These are phyloP conservation scores for Drosophila elegans DNA, from an alignment of 1,140 invertebrate species.

Conservation along the genomic window DNA sequence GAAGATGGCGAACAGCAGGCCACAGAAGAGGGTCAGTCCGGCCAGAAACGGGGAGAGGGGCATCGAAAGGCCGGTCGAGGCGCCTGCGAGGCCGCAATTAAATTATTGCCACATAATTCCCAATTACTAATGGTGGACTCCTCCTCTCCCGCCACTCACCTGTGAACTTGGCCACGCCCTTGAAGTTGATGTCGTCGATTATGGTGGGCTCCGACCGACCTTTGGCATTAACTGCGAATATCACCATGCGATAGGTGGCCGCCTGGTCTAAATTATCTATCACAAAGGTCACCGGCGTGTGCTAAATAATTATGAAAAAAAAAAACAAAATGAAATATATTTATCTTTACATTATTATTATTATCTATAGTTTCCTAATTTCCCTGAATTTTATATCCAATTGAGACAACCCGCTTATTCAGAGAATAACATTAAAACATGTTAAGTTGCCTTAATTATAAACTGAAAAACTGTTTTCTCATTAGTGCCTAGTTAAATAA, in stretches of 20 bases:
- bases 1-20: conserved; percentile 88
- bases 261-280: conserved; percentile 92
- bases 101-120: conserved; percentile 29
- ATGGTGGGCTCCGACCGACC: conserved; percentile 92
- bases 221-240: conserved; percentile 94
- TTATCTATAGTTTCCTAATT: neutral
- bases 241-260: conserved; percentile 90
- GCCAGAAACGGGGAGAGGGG: conserved; percentile 90
- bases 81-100: conserved; percentile 81
- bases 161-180: conserved; percentile 90
- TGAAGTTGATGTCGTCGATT: conserved; percentile 93
- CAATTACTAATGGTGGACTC: conserved; percentile 24
- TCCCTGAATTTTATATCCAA: neutral
- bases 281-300: conserved; percentile 89
- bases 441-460: too few species aligned
- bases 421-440: neutral
- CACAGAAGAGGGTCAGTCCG: conserved; percentile 89
- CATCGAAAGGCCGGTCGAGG: conserved; percentile 85
- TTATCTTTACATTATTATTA: too few species aligned
- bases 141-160: conserved; percentile 84
- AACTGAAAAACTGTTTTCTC: too few species aligned
- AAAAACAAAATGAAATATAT: neutral
- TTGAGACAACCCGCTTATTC: neutral
- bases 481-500: too few species aligned
- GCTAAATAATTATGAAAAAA: conserved; percentile 37